A percentile compares a stretch with the other conserved stretches of the same genome.
phyloP scores from a whole-genome alignment of 2,113 vertebrate genomes.

The Rhea americana region DNA sequence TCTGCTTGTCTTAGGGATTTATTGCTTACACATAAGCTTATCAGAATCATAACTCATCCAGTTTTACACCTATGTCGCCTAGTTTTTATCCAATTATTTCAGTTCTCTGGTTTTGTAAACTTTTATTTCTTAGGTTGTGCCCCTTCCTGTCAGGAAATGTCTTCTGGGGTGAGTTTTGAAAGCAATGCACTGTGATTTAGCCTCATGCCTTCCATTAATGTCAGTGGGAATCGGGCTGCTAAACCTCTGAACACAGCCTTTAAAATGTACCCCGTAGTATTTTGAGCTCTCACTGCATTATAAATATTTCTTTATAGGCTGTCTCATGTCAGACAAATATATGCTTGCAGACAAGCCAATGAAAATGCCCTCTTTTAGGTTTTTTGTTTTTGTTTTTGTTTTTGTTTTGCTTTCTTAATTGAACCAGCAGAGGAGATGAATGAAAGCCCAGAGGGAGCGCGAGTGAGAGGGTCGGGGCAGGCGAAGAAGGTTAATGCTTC shows the following conservation, averaged over 20 bases:
- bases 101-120: constrained; percentile 35
- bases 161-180: constrained; percentile 51
- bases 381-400: neutral
- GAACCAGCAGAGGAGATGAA: constrained; percentile 38
- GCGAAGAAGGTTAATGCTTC: constrained; percentile 66
- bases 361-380: neutral
- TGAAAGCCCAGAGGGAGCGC: constrained; percentile 10
- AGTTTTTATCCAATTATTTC: constrained; percentile 63
- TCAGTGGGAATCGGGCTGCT: constrained; percentile 25
- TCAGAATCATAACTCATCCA: constrained; percentile 22
- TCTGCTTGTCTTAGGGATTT: neutral
- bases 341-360: neutral
- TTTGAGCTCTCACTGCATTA: neutral
- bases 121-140: constrained; percentile 46
- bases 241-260: constrained; percentile 38
- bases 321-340: neutral
- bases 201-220: constrained; percentile 31
- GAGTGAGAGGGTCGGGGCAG: constrained; percentile 57
- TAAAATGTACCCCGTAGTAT: neutral
- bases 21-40: neutral
- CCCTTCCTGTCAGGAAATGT: constrained; percentile 42
- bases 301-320: constrained; percentile 15
- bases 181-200: constrained; percentile 42
- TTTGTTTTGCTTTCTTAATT: constrained; percentile 48
- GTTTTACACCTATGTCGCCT: constrained; percentile 19